phyloP scores from a whole-genome alignment of 2,888 invertebrate species.

The Napeogenes sylphis region DNA sequence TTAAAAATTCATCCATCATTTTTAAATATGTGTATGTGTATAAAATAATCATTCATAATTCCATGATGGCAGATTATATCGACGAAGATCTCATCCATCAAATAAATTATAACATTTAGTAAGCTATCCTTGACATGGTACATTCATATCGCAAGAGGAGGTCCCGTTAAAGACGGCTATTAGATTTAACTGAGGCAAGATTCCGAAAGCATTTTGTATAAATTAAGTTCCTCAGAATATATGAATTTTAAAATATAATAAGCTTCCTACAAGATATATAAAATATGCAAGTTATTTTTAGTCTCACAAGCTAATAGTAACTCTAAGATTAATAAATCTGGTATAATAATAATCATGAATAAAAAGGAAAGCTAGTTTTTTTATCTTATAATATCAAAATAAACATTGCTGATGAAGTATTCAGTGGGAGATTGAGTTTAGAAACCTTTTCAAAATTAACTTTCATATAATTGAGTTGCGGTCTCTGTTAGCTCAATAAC shows the following conservation, averaged over 20 bases:
- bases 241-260: no score
- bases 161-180: constrained; percentile 2
- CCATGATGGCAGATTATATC: constrained; percentile 3
- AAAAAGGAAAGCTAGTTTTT: no score
- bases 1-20: no score
- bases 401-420: no score
- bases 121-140: not conserved
- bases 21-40: not conserved
- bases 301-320: no score
- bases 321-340: no score
- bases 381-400: no score
- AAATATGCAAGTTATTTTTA: no score
- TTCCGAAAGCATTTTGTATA: not conserved
- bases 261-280: no score
- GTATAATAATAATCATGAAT: no score
- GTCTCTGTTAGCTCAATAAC: constrained; percentile 4
- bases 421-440: not conserved
- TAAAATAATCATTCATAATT: not conserved
- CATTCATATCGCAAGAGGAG: constrained; percentile 11
- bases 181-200: not conserved
- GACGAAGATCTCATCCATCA: constrained; percentile 15
- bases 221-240: not conserved
- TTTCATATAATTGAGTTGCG: constrained; percentile 1
- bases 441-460: not conserved
- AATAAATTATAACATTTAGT: constrained; percentile 7